These are phyloP conservation scores for Progne subis DNA, from an alignment of 2,113 vertebrate genomes.

Conservation along the genomic window DNA sequence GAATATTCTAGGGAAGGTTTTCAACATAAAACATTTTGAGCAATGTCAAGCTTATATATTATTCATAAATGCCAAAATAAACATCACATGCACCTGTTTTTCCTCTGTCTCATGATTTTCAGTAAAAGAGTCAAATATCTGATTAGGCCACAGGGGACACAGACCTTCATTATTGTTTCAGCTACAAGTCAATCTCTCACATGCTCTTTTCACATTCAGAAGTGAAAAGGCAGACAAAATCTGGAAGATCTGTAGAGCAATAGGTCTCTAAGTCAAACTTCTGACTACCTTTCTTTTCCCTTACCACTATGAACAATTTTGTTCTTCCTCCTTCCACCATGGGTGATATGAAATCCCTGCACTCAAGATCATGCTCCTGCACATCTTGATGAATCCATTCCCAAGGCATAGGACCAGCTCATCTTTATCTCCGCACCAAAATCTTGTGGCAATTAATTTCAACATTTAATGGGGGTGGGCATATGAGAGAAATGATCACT, in stretches of 20 bases:
- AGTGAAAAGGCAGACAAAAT: neutral
- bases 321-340: neutral
- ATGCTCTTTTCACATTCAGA: neutral
- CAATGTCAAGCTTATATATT: neutral
- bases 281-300: neutral
- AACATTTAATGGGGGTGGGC: accelerated
- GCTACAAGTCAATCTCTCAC: neutral
- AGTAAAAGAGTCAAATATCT: neutral
- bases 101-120: neutral
- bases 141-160: neutral
- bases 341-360: neutral
- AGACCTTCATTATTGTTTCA: neutral
- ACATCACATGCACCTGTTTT: neutral
- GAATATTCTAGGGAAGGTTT: neutral
- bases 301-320: neutral
- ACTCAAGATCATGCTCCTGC: neutral
- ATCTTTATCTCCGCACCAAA: neutral
- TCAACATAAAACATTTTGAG: neutral
- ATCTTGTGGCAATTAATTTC: neutral
- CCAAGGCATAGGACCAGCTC: neutral
- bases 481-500: neutral
- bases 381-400: neutral
- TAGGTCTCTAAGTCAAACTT: neutral
- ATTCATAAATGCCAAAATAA: neutral
- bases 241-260: neutral